These are phyloP conservation scores for Lordiphosa fenestrarum DNA, from an alignment of 2,888 invertebrate species.

Conservation along the genomic window DNA sequence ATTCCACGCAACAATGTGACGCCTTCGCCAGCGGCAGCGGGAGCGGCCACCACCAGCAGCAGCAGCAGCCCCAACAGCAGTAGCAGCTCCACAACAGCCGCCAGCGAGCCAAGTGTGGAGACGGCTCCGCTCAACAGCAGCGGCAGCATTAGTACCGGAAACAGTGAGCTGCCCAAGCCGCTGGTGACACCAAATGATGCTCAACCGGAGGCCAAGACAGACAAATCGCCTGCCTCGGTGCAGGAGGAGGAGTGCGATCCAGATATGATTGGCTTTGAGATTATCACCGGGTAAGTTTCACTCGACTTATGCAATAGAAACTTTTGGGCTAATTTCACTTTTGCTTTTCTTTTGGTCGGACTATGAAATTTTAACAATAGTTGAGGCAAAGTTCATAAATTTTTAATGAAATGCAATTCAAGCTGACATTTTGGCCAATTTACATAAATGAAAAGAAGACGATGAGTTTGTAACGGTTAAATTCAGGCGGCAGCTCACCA, in stretches of 20 bases:
- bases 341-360: slow-evolving; percentile 28
- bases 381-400: slow-evolving; percentile 21
- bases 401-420: slow-evolving; percentile 34
- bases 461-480: not conserved
- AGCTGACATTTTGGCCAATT: slow-evolving; percentile 46
- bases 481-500: slow-evolving; percentile 7
- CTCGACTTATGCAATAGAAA: slow-evolving; percentile 30
- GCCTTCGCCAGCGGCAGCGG: slow-evolving; percentile 58
- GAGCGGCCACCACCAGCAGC: slow-evolving; percentile 13
- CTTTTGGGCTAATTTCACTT: slow-evolving; percentile 35
- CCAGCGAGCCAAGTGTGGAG: slow-evolving; percentile 42
- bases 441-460: slow-evolving; percentile 53
- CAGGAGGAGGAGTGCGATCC: slow-evolving; percentile 90
- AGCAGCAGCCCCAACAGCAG: slow-evolving; percentile 25
- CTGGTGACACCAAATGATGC: slow-evolving; percentile 55
- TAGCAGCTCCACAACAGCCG: slow-evolving; percentile 33
- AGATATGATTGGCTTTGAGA: slow-evolving; percentile 95
- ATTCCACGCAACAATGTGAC: slow-evolving; percentile 75
- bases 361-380: slow-evolving; percentile 24
- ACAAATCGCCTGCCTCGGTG: slow-evolving; percentile 53
- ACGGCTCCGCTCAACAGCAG: slow-evolving; percentile 9
- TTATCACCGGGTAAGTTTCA: slow-evolving; percentile 88
- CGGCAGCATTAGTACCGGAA: slow-evolving; percentile 36
- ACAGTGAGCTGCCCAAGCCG: slow-evolving; percentile 75
- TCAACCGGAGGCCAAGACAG: slow-evolving; percentile 72